Conservation (phyloP, 2,113 vertebrate species). For the Prinia subflava region DNA sequence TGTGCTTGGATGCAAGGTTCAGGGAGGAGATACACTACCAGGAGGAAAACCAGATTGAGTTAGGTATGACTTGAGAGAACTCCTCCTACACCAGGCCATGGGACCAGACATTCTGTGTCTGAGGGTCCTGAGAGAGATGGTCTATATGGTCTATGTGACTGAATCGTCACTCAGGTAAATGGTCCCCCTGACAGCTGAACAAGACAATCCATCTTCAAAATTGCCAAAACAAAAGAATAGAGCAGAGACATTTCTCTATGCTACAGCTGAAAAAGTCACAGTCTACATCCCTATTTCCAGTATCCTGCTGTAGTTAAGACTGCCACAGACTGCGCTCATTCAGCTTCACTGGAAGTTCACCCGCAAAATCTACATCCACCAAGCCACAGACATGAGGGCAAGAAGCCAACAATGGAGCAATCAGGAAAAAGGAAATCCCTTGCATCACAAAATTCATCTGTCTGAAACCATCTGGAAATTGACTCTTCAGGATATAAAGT, state of each 20-base stretch:
- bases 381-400: constrained; percentile 39
- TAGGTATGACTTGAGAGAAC: neutral
- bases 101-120: accelerated
- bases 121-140: neutral
- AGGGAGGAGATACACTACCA: neutral
- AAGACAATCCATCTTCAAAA: neutral
- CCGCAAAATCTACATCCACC: neutral
- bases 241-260: neutral
- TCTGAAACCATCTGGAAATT: constrained; percentile 64
- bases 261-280: neutral
- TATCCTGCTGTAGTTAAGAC: neutral
- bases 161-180: neutral
- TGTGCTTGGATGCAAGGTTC: neutral
- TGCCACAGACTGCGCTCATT: neutral
- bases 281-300: neutral
- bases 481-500: constrained; percentile 67
- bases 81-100: neutral
- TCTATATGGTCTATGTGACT: no score
- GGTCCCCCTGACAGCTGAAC: neutral
- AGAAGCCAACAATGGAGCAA: constrained; percentile 47
- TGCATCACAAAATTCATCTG: constrained; percentile 64
- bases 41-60: neutral
- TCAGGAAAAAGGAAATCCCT: constrained; percentile 72
- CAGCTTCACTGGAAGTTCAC: neutral
- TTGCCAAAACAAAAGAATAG: neutral